Percentiles rank a stretch among this genome's conserved stretches.
These are phyloP conservation scores for Aphyosemion australe DNA, from an alignment of 2,113 vertebrate genomes.

Conservation along the genomic window DNA sequence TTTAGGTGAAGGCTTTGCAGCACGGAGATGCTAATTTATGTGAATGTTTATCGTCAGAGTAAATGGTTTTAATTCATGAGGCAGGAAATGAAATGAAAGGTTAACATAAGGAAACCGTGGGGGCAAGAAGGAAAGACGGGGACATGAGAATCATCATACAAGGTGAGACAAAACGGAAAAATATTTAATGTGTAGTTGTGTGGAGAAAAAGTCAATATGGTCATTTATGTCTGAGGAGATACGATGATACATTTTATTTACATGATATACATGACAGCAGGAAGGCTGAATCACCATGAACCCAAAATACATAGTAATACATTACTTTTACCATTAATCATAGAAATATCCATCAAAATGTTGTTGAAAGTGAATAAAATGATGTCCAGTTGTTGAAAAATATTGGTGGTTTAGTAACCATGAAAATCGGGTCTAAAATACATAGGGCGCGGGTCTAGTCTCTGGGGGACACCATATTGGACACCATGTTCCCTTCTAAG, in stretches of 20 bases:
- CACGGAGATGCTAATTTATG: conserved; percentile 28
- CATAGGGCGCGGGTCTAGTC: no score
- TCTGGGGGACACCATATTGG: no score
- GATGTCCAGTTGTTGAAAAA: no score
- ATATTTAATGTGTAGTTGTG: neutral
- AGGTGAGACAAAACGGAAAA: conserved; percentile 7
- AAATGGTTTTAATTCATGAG: conserved; percentile 51
- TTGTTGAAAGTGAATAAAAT: no score
- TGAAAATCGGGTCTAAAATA: no score
- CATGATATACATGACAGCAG: neutral
- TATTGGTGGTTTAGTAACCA: no score
- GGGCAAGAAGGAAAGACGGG: conserved; percentile 43
- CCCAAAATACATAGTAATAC: conserved; percentile 6
- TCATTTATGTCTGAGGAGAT: neutral
- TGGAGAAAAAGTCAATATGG: neutral
- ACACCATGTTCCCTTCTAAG: no score
- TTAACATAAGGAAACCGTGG: conserved; percentile 57
- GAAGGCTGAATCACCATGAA: conserved; percentile 19
- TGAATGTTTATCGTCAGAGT: conserved; percentile 26
- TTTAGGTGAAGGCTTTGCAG: conserved; percentile 8
- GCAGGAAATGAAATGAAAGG: conserved; percentile 67
- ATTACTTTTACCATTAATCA: no score
- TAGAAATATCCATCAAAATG: no score
- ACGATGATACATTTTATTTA: conserved; percentile 3
- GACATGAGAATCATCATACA: conserved; percentile 52